phyloP scores from a whole-genome alignment of 2,797 vertebrate species.

The Enteromius trimaculatus region DNA sequence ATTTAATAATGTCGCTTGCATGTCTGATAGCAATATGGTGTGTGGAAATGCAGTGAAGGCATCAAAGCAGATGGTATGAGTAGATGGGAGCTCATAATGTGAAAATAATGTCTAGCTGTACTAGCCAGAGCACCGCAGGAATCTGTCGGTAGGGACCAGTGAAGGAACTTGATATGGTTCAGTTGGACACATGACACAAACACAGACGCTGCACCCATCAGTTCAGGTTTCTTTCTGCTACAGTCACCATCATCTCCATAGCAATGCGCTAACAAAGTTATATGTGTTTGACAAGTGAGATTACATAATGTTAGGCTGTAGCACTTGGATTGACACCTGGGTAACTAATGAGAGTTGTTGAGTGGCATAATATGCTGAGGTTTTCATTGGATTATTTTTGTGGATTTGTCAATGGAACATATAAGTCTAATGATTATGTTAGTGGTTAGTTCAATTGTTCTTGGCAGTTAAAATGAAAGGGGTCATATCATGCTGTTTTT shows the following conservation, averaged over 20 bases:
- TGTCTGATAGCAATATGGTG: neutral
- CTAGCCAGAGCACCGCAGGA: constrained; percentile 50
- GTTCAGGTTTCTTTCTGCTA: constrained; percentile 44
- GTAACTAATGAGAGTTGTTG: neutral
- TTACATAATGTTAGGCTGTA: constrained; percentile 29
- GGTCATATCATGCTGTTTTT: too few species aligned
- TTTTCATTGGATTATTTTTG: constrained; percentile 17
- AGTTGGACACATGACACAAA: constrained; percentile 47
- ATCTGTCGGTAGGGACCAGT: constrained; percentile 46
- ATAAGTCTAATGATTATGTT: constrained; percentile 2
- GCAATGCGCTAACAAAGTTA: constrained; percentile 21
- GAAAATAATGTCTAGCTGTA: constrained; percentile 50
- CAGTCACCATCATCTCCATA: constrained; percentile 43
- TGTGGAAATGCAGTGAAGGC: constrained; percentile 2
- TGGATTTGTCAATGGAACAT: constrained; percentile 11
- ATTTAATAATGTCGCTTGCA: neutral
- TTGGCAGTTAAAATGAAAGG: neutral
- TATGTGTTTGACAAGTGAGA: constrained; percentile 32
- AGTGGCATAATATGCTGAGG: constrained; percentile 28
- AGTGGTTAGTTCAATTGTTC: neutral
- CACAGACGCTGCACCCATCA: constrained; percentile 10
- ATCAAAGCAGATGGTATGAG: constrained; percentile 50
- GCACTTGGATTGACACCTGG: neutral
- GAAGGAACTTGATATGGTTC: constrained; percentile 50
- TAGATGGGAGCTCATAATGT: constrained; percentile 49